Evolutionary conservation across 1,140 invertebrate genomes (phyloP).

Genomic region (Venustaconcha ellipsiformis): DNA sequence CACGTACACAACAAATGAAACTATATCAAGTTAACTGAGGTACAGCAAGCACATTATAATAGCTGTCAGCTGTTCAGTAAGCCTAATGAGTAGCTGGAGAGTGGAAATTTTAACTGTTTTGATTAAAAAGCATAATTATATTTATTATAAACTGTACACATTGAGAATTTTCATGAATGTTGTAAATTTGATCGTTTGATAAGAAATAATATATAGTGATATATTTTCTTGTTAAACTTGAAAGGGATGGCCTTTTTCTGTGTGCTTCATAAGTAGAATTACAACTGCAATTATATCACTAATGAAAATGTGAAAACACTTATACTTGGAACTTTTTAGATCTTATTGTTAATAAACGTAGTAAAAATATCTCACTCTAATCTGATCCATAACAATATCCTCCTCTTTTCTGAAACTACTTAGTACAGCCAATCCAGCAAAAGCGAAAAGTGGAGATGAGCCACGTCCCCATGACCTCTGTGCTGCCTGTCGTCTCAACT

Average conservation of each 20-base stretch:
- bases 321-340: neutral
- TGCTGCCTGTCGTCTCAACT: slow-evolving; percentile 37
- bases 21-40: too few relatives aligned
- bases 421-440: slow-evolving; percentile 28
- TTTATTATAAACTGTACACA: too few relatives aligned
- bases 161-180: too few relatives aligned
- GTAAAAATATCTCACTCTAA: slow-evolving; percentile 19
- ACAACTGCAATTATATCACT: neutral
- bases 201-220: neutral
- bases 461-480: slow-evolving; percentile 18
- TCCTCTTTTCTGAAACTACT: slow-evolving; percentile 15
- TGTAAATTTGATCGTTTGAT: too few relatives aligned
- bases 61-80: too few relatives aligned
- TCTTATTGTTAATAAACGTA: neutral
- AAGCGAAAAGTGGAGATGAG: slow-evolving; percentile 28
- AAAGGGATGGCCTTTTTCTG: neutral
- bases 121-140: too few relatives aligned
- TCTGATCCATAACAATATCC: slow-evolving; percentile 22
- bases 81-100: too few relatives aligned
- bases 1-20: too few relatives aligned
- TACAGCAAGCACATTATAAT: too few relatives aligned
- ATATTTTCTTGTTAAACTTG: neutral
- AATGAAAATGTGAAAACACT: neutral
- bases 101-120: too few relatives aligned
- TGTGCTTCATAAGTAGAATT: neutral